Percentiles rank a stretch among this genome's conserved stretches.
Conservation (phyloP, 2,113 vertebrate species). For the Myotis brandtii region DNA sequence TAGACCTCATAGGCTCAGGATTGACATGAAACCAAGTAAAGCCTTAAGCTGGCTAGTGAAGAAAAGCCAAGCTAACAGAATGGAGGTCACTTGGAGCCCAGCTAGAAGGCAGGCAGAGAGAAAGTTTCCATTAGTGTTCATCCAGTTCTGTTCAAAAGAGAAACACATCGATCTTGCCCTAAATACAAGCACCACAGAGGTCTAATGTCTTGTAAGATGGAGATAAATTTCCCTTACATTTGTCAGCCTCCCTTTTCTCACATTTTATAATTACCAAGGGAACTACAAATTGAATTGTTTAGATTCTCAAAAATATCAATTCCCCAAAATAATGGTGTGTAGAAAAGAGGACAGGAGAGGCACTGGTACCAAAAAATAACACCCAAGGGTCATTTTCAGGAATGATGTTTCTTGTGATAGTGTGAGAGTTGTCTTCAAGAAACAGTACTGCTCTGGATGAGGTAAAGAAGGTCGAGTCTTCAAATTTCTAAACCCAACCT, state of each 20-base stretch:
- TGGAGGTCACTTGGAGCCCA: not conserved
- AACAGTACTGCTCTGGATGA: not conserved
- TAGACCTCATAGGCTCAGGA: not conserved
- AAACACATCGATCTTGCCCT: not conserved
- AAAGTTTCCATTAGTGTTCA: not conserved
- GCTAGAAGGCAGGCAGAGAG: not conserved
- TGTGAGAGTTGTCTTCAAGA: not conserved
- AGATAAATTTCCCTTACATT: not conserved
- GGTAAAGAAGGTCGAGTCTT: not conserved
- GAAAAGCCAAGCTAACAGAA: not conserved
- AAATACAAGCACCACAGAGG: not conserved
- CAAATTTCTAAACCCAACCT: not conserved
- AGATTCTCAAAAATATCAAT: slow-evolving; percentile 5
- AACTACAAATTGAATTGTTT: not conserved
- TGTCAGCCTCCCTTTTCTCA: not conserved
- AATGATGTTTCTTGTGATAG: not conserved
- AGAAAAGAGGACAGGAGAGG: not conserved
- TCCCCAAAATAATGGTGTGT: not conserved
- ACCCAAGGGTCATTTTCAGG: not conserved
- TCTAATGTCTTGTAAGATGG: not conserved
- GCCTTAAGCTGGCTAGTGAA: not conserved
- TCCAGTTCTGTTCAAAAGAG: not conserved
- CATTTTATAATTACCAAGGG: not conserved
- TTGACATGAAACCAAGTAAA: not conserved
- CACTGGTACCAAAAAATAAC: not conserved